A percentile compares a stretch with the other conserved stretches of the same genome.
These are phyloP conservation scores for Leptodirus hochenwartii DNA, from an alignment of 2,888 invertebrate genomes.

Conservation along the genomic window DNA sequence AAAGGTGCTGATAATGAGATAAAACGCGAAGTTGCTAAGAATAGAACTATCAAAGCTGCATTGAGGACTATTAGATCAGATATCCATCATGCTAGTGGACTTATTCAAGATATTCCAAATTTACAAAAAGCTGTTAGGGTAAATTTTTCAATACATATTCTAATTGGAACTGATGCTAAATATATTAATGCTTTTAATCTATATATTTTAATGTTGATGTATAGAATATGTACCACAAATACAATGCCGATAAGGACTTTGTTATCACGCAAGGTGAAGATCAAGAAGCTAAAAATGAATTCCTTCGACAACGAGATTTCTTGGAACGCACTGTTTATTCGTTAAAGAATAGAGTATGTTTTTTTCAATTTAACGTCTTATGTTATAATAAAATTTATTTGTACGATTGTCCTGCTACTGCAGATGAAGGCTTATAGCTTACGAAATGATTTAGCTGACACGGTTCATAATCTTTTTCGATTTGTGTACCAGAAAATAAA, in stretches of 20 bases:
- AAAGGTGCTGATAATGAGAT: constrained; percentile 52
- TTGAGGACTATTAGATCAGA: constrained; percentile 65
- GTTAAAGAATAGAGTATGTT: constrained; percentile 27
- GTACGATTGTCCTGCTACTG: too few relatives aligned
- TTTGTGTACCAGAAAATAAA: too few relatives aligned
- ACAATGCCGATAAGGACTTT: constrained; percentile 51
- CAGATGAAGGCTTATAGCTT: too few relatives aligned
- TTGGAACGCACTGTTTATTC: constrained; percentile 48
- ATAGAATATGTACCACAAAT: constrained; percentile 46
- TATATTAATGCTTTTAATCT: background rate
- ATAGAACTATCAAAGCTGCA: constrained; percentile 39
- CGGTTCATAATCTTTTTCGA: too few relatives aligned
- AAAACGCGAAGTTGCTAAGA: constrained; percentile 41
- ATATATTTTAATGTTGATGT: too few relatives aligned
- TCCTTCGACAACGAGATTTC: constrained; percentile 64
- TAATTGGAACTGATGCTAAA: background rate
- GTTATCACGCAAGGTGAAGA: constrained; percentile 46
- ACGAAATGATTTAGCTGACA: too few relatives aligned
- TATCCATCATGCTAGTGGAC: constrained; percentile 58
- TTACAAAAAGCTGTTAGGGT: constrained; percentile 37
- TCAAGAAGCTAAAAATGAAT: constrained; percentile 54
- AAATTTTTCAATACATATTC: constrained; percentile 10
- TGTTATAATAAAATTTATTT: too few relatives aligned
- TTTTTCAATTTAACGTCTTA: too few relatives aligned
- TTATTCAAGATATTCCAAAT: constrained; percentile 57